These are phyloP conservation scores for Siphamia tubifer DNA, from an alignment of 2,113 vertebrate species.

Conservation along the genomic window DNA sequence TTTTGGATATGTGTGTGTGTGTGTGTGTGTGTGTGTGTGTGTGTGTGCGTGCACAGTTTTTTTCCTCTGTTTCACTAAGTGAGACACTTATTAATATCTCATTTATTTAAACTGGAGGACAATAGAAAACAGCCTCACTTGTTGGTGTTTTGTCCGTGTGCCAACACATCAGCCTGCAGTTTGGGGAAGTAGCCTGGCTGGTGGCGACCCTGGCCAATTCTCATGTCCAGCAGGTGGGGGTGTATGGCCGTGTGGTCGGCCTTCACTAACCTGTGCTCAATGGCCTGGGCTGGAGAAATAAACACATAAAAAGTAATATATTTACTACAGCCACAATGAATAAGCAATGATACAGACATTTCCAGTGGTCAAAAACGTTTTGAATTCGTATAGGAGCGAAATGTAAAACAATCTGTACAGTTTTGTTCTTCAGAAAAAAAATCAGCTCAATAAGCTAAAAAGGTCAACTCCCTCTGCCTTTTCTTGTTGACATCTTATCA, in stretches of 20 bases:
- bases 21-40: neutral
- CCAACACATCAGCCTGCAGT: conserved; percentile 91
- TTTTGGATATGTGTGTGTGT: neutral
- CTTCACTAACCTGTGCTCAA: conserved; percentile 91
- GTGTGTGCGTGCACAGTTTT: too few relatives aligned
- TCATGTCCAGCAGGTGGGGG: conserved; percentile 97
- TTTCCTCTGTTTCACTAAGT: too few relatives aligned
- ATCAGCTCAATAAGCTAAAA: too few relatives aligned
- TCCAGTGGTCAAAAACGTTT: too few relatives aligned
- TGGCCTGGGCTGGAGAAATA: conserved; percentile 84
- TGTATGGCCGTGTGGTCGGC: conserved; percentile 96
- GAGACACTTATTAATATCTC: too few relatives aligned
- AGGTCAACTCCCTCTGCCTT: too few relatives aligned
- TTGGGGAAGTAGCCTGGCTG: conserved; percentile 95
- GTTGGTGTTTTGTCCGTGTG: conserved; percentile 87
- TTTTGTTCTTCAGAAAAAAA: too few relatives aligned
- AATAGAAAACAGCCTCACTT: conserved; percentile 83
- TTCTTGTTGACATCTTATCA: too few relatives aligned
- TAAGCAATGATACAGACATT: neutral
- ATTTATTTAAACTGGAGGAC: too few relatives aligned
- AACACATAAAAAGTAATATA: neutral
- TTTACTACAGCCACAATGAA: neutral
- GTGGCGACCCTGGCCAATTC: conserved; percentile 96
- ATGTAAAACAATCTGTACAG: too few relatives aligned
- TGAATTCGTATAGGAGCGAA: too few relatives aligned